Percentiles rank a stretch among this genome's conserved stretches.
Evolutionary conservation across 2,888 invertebrate genomes (phyloP).

Genomic region (Leptinotarsa rubiginosa): DNA sequence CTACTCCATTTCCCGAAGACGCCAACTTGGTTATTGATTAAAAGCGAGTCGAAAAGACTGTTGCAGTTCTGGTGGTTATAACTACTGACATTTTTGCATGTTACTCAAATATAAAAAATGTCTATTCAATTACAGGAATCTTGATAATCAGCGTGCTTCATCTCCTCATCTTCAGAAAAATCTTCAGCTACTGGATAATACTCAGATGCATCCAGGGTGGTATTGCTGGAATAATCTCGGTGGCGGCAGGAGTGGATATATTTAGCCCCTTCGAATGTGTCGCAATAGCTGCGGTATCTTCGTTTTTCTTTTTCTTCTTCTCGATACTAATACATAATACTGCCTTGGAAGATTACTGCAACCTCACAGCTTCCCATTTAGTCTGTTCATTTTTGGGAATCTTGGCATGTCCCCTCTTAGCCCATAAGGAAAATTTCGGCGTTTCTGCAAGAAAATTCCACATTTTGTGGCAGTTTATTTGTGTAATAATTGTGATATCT

Average conservation of each 20-base stretch:
- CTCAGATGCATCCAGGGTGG: constrained; percentile 61
- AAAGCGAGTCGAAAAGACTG: too few relatives aligned
- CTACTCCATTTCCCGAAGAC: too few relatives aligned
- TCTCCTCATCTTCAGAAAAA: constrained; percentile 53
- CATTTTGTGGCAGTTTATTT: constrained; percentile 51
- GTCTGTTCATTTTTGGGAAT: constrained; percentile 57
- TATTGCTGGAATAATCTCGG: constrained; percentile 58
- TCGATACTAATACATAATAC: constrained; percentile 56
- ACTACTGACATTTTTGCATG: not conserved
- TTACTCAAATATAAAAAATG: not conserved
- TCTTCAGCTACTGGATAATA: constrained; percentile 61
- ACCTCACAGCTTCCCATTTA: constrained; percentile 59
- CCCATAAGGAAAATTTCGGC: constrained; percentile 43
- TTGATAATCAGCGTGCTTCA: constrained; percentile 45
- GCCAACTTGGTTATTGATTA: too few relatives aligned
- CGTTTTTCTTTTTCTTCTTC: constrained; percentile 54
- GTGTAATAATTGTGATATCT: constrained; percentile 36
- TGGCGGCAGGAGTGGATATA: constrained; percentile 59
- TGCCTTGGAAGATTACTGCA: constrained; percentile 63
- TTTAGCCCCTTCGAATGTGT: constrained; percentile 57
- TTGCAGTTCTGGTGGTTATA: too few relatives aligned
- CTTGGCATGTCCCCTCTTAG: constrained; percentile 55
- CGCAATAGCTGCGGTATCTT: constrained; percentile 48
- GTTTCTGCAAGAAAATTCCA: constrained; percentile 29
- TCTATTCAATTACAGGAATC: constrained; percentile 43